These are phyloP conservation scores for Zoroaster sp. DNA, from an alignment of 53 echinoderm and acorn worm species.

Conservation along the genomic window DNA sequence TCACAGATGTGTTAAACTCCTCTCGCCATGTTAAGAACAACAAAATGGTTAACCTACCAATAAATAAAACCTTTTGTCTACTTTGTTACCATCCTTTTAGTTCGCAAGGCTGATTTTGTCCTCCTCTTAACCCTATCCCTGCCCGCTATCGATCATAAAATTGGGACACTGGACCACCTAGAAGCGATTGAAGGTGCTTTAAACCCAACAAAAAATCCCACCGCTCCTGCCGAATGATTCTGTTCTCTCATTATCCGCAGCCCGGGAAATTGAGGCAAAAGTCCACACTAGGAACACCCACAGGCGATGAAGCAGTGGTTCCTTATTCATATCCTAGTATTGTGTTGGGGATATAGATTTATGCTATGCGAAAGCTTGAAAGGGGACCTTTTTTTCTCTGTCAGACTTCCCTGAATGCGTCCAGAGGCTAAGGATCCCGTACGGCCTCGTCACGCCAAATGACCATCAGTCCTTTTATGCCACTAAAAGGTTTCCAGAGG, in stretches of 20 bases:
- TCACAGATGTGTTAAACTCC: not conserved
- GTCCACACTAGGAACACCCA: conserved; percentile 20
- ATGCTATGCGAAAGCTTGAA: conserved; percentile 16
- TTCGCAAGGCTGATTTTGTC: conserved; percentile 20
- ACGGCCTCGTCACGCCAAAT: not conserved
- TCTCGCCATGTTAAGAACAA: not conserved
- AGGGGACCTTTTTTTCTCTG: not conserved
- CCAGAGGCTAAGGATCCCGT: not conserved
- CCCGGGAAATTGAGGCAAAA: conserved; percentile 12
- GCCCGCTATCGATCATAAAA: conserved; percentile 18
- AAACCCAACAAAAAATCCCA: not conserved
- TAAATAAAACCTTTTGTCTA: not conserved
- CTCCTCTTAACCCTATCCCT: conserved; percentile 14
- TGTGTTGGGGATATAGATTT: not conserved
- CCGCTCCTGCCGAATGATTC: not conserved
- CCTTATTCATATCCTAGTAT: not conserved
- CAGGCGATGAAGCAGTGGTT: not conserved
- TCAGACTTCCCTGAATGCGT: conserved; percentile 10
- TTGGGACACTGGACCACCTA: conserved; percentile 31
- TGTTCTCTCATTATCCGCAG: not conserved
- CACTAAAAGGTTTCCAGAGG: conserved; percentile 22
- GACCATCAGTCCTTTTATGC: conserved; percentile 21
- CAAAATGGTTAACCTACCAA: conserved; percentile 30
- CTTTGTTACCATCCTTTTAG: not conserved
- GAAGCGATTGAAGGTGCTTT: conserved; percentile 1